Evolutionary conservation across 2,888 invertebrate species (phyloP), one percentile per base, ranked within the genome.

Genomic region (Salpingus planirostris): DNA sequence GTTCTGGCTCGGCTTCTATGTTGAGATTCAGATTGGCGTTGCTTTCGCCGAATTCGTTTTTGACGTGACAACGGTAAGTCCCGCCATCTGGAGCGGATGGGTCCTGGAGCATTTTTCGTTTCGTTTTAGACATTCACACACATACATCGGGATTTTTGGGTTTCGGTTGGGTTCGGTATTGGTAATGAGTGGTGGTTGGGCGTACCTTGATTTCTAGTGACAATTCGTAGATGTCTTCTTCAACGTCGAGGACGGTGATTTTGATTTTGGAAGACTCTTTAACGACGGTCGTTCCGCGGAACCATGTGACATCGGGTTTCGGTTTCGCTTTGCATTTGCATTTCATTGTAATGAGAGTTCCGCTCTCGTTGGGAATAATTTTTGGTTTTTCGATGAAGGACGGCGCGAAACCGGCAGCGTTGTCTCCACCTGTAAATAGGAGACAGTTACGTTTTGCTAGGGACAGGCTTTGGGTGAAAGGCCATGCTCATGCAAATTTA

Each of bases 321-420:
- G 96, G 93, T 68, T 89, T 89, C 25, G 95, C 93, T 67, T 86
- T 87, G 67, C 90, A 90, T 61, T 86, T 84, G 71, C 96, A 96
- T 68, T 92, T 89, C 89, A 97, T 92, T 42, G 91, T 86, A 56
- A 97, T 93, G 55, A 95, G 78, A 50, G 95, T 93, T 54, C 95
- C 96, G 60, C 85, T 89, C 66, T 92, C 92, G 70, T 95, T 93
- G 62, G 97, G 97, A 73, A 96, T 92, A 69, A 98, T 98, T 69
- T 89, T 83, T 46, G 98, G 98, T 74, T 97, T 97, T 71, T 95
- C 95, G 61, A 93, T 80, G 70, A 98, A 97, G 40, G 92, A 89
- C 47, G 97, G 97, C 52, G 93, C 89, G 70, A 88, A 89, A 62
- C 91, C 92, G 60, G 82, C 84, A 52, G 85, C 87, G 67, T 87